Base-by-base conservation (phyloP, 2,797 vertebrate genomes). In the Neoniphon sammara region DNA sequence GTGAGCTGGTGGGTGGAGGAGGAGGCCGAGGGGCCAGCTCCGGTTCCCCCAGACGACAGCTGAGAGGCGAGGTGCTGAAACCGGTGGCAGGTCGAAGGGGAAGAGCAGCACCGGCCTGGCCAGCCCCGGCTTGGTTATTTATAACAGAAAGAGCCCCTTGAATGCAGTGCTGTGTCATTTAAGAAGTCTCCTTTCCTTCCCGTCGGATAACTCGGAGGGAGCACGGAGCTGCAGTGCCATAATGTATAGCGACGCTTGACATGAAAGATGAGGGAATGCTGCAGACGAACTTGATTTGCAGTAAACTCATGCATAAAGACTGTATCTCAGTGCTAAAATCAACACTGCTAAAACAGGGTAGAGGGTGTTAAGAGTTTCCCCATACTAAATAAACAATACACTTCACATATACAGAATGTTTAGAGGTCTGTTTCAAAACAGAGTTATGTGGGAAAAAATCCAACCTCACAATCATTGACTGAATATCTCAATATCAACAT, bases 11-110 rank as follows among this genome's bases (percentile, higher is more conserved):
- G 54, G 59, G 25, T 27, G 25, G 77, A 62, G 76, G 70, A 52
- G 77, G 78, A 64, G 72, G 9, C 36, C 6, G 39, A 47, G 61
- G 18, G 76, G 75, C 58, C 79, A 75, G 84, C 88, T 93, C 87
- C 79, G 52, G 79, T 93, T 92, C 81, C 89, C 86, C 85, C 90
- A 94, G 94, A 94, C 86, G 79, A 94, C 94, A 95, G 94, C 94
- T 95, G 94, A 92, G 69, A 56, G 82, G 75, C 68, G 70, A 87
- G 89, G 86, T 74, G 85, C 71, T 73, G 87, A 87, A 84, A 80
- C 79, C 17, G 61, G 79, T 63, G 80, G 86, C 87, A 77, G 87
- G 66, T 75, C 50, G 1, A 70, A 73, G 64, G 69, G 69, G 81
- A 81, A 75, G 77, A 88, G 79, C 74, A 66, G 60, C 75, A 65